Conservation (phyloP, 2,113 vertebrate genomes). For the Dolichallabes microphthalmus region DNA sequence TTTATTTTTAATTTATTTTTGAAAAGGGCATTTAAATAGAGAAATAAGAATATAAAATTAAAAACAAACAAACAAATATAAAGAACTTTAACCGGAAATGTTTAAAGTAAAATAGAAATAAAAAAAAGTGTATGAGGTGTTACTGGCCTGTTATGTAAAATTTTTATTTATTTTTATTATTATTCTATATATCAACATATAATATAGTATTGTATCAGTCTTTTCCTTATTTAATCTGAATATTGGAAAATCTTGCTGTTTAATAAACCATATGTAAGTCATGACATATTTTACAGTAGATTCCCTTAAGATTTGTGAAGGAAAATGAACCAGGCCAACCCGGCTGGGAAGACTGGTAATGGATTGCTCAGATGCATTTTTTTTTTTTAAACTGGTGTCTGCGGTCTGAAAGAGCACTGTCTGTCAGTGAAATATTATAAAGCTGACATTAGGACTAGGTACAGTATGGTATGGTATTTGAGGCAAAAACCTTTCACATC, state of each 20-base stretch:
- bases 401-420: background rate
- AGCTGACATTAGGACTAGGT: background rate
- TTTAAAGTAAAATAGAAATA: too few species aligned
- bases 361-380: slow-evolving; percentile 17
- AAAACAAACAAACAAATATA: too few species aligned
- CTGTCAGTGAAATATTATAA: background rate
- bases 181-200: too few species aligned
- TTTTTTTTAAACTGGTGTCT: background rate
- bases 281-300: slow-evolving; percentile 11
- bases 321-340: slow-evolving; percentile 6
- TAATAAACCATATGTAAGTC: background rate
- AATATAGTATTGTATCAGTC: background rate
- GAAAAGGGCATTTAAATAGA: too few species aligned
- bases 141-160: background rate
- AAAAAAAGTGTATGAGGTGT: too few species aligned
- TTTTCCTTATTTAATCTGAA: background rate
- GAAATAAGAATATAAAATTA: too few species aligned
- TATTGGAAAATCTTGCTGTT: background rate
- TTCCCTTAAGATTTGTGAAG: slow-evolving; percentile 1
- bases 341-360: slow-evolving; percentile 17
- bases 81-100: too few species aligned
- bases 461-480: background rate
- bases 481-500: background rate
- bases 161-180: background rate
- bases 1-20: too few species aligned